Percentiles rank a stretch among this genome's conserved stretches.
phyloP scores from a whole-genome alignment of 2,113 vertebrate species.

The Pelodiscus sinensis region DNA sequence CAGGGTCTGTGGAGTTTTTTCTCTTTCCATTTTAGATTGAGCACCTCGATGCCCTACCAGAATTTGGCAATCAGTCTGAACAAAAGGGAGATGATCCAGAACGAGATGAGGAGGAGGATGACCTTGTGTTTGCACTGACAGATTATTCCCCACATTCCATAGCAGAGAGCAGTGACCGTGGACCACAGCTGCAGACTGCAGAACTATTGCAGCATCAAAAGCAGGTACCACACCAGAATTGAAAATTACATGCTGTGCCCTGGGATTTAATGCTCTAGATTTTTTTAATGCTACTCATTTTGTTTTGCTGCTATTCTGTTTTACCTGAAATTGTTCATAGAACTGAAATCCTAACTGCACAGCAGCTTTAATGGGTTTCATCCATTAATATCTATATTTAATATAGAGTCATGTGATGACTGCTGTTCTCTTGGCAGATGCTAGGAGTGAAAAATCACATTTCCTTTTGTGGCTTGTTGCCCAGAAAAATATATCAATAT shows the following conservation, averaged over 20 bases:
- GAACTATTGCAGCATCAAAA: slow-evolving; percentile 87
- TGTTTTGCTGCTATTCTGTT: background rate
- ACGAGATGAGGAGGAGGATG: slow-evolving; percentile 66
- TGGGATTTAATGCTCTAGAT: background rate
- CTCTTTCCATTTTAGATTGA: slow-evolving; percentile 80
- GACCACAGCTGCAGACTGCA: slow-evolving; percentile 78
- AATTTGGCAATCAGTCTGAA: slow-evolving; percentile 78
- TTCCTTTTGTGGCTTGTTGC: slow-evolving; percentile 63
- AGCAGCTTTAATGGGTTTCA: slow-evolving; percentile 42
- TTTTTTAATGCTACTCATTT: background rate
- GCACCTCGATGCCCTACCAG: slow-evolving; percentile 83
- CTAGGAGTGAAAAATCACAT: slow-evolving; percentile 55
- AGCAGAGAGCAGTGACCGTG: slow-evolving; percentile 65
- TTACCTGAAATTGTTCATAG: background rate
- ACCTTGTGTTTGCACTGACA: slow-evolving; percentile 67
- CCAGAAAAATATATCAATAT: slow-evolving; percentile 55
- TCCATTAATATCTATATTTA: slow-evolving; percentile 50
- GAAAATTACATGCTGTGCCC: background rate
- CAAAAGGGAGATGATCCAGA: slow-evolving; percentile 71
- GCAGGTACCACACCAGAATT: slow-evolving; percentile 80
- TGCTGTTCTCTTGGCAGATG: slow-evolving; percentile 45
- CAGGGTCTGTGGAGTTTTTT: background rate
- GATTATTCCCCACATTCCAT: slow-evolving; percentile 74
- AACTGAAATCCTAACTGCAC: slow-evolving; percentile 1
- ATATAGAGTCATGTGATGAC: slow-evolving; percentile 17